Conservation (phyloP, 2,888 invertebrate genomes). For the Cloeon dipterum region DNA sequence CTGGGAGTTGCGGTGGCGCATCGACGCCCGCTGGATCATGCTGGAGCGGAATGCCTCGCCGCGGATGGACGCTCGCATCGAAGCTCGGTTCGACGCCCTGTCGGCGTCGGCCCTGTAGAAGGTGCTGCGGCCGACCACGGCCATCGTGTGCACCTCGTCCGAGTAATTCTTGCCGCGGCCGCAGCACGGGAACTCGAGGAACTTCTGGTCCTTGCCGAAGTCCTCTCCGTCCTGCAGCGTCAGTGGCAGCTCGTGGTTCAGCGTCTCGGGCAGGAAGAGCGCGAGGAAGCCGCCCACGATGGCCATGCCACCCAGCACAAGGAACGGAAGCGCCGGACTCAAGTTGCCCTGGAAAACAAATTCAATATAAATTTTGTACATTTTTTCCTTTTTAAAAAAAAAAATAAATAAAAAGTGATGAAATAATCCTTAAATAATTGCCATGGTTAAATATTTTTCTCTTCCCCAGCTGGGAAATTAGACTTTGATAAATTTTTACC, state of each 20-base stretch:
- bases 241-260: conserved; percentile 67
- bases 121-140: conserved; percentile 5
- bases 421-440: no score
- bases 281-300: conserved; percentile 51
- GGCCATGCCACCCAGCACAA: conserved; percentile 54
- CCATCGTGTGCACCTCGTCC: conserved; percentile 1
- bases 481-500: no score
- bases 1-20: conserved; percentile 5
- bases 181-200: conserved; percentile 62
- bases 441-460: no score
- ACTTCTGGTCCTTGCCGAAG: conserved; percentile 54
- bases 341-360: conserved; percentile 38
- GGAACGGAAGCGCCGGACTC: conserved; percentile 44
- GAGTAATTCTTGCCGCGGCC: conserved; percentile 20
- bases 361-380: no score
- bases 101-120: conserved; percentile 6
- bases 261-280: conserved; percentile 62
- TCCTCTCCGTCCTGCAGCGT: conserved; percentile 68
- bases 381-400: no score
- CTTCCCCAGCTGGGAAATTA: no score
- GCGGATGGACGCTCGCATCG: conserved; percentile 33
- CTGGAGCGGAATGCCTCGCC: conserved; percentile 38
- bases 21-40: conserved; percentile 19
- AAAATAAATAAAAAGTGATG: no score
- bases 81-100: conserved; percentile 19